Evolutionary conservation across 2,888 invertebrate genomes (phyloP).

Genomic region (Stenodema calcarata): DNA sequence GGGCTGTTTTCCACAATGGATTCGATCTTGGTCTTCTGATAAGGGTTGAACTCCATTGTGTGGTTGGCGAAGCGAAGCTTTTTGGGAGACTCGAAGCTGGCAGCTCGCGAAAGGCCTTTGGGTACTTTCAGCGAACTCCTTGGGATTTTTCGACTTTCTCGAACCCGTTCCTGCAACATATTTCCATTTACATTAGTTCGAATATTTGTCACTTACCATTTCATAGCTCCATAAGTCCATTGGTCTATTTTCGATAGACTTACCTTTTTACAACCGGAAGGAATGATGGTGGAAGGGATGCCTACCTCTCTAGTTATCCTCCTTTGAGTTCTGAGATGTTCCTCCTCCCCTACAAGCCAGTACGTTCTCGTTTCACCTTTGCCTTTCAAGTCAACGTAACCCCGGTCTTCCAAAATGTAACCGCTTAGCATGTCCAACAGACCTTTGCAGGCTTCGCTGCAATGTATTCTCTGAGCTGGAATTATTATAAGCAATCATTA

Average conservation of each 20-base stretch:
- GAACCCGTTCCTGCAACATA: constrained; percentile 36
- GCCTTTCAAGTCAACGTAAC: constrained; percentile 80
- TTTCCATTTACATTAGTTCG: background rate
- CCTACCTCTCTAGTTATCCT: constrained; percentile 15
- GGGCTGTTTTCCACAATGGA: constrained; percentile 65
- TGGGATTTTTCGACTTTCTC: constrained; percentile 59
- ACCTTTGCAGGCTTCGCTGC: constrained; percentile 75
- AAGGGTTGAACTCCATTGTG: constrained; percentile 64
- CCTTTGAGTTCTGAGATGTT: constrained; percentile 56
- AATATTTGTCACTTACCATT: background rate
- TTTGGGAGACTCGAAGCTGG: constrained; percentile 84
- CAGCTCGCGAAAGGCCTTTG: constrained; percentile 67
- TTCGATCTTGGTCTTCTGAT: constrained; percentile 61
- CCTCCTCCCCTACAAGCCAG: constrained; percentile 81
- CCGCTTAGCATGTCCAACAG: constrained; percentile 76
- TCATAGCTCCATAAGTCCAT: too few species aligned
- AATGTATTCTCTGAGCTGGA: constrained; percentile 81
- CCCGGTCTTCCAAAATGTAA: constrained; percentile 77
- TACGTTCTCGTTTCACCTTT: constrained; percentile 83
- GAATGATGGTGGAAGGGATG: background rate
- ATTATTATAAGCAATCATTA: too few species aligned
- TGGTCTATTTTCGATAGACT: background rate
- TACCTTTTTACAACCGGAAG: too few species aligned
- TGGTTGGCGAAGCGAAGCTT: constrained; percentile 77
- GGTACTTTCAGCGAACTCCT: constrained; percentile 72